Percentiles rank a stretch among this genome's conserved stretches.
Conservation (phyloP, 1,140 invertebrate genomes). For the Archivesica marissinica region DNA sequence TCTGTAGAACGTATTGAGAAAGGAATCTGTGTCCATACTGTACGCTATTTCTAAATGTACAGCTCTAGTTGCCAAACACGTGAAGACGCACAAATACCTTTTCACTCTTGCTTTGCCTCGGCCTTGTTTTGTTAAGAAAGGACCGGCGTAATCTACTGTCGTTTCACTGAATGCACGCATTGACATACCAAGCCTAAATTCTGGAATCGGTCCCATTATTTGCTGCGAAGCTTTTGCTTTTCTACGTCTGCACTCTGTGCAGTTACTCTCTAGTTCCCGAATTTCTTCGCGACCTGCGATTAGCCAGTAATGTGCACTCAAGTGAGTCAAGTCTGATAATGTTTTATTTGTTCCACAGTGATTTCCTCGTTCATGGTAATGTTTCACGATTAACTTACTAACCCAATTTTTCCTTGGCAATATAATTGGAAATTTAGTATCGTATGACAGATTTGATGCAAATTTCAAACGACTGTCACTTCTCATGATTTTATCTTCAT, state of each 20-base stretch:
- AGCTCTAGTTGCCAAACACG: constrained; percentile 41
- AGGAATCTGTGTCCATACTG: constrained; percentile 49
- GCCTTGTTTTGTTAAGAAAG: constrained; percentile 41
- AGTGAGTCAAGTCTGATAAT: constrained; percentile 69
- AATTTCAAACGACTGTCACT: constrained; percentile 13
- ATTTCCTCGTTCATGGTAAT: neutral
- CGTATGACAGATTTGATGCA: neutral
- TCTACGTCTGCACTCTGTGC: neutral
- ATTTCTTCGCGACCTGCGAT: constrained; percentile 9
- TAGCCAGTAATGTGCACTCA: constrained; percentile 48
- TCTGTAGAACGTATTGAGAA: constrained; percentile 30
- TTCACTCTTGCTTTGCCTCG: constrained; percentile 31
- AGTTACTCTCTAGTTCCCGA: neutral
- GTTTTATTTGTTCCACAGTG: constrained; percentile 25
- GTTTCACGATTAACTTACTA: constrained; percentile 7
- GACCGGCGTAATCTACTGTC: constrained; percentile 53
- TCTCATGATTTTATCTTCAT: constrained; percentile 35
- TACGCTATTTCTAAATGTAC: constrained; percentile 53
- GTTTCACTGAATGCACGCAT: neutral
- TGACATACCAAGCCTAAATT: constrained; percentile 21
- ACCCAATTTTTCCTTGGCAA: constrained; percentile 2
- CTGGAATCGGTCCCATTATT: constrained; percentile 43
- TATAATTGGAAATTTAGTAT: neutral
- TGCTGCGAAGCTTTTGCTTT: constrained; percentile 5
- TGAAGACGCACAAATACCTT: constrained; percentile 55